A percentile compares a stretch with the other conserved stretches of the same genome.
Conservation (phyloP, 2,888 invertebrate genomes). For the Erebia ligea region DNA sequence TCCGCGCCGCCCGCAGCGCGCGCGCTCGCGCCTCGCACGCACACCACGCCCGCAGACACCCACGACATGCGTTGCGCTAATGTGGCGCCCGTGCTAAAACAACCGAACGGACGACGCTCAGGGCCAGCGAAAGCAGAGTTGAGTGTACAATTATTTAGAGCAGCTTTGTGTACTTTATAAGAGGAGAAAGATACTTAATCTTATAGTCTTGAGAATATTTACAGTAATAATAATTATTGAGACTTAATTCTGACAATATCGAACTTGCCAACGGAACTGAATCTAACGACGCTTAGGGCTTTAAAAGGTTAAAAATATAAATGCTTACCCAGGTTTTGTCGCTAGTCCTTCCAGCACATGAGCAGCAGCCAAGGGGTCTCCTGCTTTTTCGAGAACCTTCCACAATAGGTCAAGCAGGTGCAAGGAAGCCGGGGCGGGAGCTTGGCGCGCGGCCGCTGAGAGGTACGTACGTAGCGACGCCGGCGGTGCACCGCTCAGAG, state of each 20-base stretch:
- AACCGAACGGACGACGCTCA: not conserved
- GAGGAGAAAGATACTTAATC: too few species aligned
- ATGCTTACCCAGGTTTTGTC: slow-evolving; percentile 85
- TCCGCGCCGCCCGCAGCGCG: slow-evolving; percentile 87
- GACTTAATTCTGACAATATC: too few species aligned
- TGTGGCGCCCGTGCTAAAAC: slow-evolving; percentile 86
- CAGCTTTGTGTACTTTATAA: too few species aligned
- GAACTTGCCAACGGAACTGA: too few species aligned
- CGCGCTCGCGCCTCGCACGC: slow-evolving; percentile 93
- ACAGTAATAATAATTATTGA: too few species aligned
- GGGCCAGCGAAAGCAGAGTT: too few species aligned
- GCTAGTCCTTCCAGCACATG: slow-evolving; percentile 94
- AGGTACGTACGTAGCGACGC: slow-evolving; percentile 91
- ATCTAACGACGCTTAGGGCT: not conserved
- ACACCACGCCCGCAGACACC: slow-evolving; percentile 96
- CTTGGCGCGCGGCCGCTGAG: slow-evolving; percentile 80
- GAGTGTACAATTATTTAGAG: too few species aligned
- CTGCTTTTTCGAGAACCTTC: slow-evolving; percentile 97
- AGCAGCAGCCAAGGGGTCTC: slow-evolving; percentile 96
- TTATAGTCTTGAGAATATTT: too few species aligned
- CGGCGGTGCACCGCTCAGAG: slow-evolving; percentile 85
- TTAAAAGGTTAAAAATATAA: not conserved
- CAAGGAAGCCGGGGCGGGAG: slow-evolving; percentile 84
- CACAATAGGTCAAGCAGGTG: slow-evolving; percentile 92
- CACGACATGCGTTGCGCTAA: slow-evolving; percentile 94